Percentiles rank a stretch among this genome's conserved stretches.
Conservation (phyloP, 2,888 invertebrate genomes). For the Eilema sororculum region DNA sequence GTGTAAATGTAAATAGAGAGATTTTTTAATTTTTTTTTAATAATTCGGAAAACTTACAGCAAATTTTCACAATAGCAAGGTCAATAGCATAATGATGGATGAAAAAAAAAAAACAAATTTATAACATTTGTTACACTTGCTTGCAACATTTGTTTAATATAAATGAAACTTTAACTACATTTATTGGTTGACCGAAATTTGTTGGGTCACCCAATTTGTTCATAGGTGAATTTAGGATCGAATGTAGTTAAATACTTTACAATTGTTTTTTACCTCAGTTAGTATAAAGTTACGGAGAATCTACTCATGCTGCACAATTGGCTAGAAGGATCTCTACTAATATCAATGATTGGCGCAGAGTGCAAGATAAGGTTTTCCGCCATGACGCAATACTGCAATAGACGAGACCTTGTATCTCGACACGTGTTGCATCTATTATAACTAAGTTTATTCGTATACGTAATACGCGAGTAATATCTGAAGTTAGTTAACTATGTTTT, state of each 20-base stretch:
- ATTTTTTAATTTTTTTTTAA: not conserved
- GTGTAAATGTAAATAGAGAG: not conserved
- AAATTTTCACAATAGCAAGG: no score
- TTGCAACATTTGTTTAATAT: no score
- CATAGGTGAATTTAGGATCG: not conserved
- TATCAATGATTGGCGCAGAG: constrained; percentile 20
- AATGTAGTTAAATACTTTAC: not conserved
- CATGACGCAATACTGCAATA: constrained; percentile 53
- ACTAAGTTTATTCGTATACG: constrained; percentile 49
- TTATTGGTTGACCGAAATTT: no score
- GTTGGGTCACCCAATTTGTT: no score
- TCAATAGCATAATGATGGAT: no score
- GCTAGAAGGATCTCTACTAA: constrained; percentile 18
- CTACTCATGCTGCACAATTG: constrained; percentile 10
- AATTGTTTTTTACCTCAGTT: not conserved
- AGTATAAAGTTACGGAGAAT: not conserved
- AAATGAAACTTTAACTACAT: no score
- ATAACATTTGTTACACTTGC: no score
- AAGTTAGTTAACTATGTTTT: constrained; percentile 36
- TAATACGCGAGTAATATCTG: constrained; percentile 30
- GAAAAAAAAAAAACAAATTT: no score
- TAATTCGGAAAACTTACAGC: no score
- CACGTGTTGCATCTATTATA: constrained; percentile 57
- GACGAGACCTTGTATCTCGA: constrained; percentile 53
- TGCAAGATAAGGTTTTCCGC: constrained; percentile 53